Base-by-base conservation (phyloP, 2,888 invertebrate genomes). In the Choreutis nemorana region DNA sequence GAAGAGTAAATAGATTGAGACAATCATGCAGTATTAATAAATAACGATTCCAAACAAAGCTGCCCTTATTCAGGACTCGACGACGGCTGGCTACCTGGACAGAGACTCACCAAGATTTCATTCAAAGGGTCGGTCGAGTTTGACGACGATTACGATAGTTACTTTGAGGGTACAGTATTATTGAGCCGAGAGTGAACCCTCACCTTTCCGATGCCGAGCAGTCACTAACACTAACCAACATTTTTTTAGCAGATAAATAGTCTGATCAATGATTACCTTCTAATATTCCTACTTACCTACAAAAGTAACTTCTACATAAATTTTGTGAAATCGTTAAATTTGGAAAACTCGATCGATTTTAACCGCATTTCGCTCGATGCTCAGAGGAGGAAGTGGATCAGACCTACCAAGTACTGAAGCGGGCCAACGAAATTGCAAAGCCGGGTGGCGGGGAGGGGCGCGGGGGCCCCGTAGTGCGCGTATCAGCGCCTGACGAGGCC, bases 321-420 rank as follows among this genome's bases (percentile, higher is more conserved):
- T n/a, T n/a, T n/a, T n/a, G n/a, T n/a, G n/a, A n/a, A n/a, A n/a
- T n/a, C n/a, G n/a, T n/a, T n/a, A n/a, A n/a, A n/a, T n/a, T n/a
- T n/a, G n/a, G 36, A 32, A 36, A 37, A 33, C 42, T 48, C 48
- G 47, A 52, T 50, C 55, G 50, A 54, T 48, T 57, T 54, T 75
- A 70, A 68, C 59, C 46, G 51, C 59, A 54, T 67, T 67, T 66
- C 61, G 57, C 61, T 67, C 68, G 67, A 56, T 75, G 66, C 75
- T 71, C 66, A 73, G 72, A 77, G 79, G 82, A 81, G 70, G 89
- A 92, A 83, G 87, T 93, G 83, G 94, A 94, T 84, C 89, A 89
- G 80, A 92, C 91, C 75, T 94, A 94, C 83, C 93, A 93, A 83
- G 93, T 94, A 70, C 86, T 94, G 83, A 94, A 94, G 84, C 91